These are phyloP conservation scores for Pipistrellus kuhlii DNA, from an alignment of 2,797 vertebrate species.

Conservation along the genomic window DNA sequence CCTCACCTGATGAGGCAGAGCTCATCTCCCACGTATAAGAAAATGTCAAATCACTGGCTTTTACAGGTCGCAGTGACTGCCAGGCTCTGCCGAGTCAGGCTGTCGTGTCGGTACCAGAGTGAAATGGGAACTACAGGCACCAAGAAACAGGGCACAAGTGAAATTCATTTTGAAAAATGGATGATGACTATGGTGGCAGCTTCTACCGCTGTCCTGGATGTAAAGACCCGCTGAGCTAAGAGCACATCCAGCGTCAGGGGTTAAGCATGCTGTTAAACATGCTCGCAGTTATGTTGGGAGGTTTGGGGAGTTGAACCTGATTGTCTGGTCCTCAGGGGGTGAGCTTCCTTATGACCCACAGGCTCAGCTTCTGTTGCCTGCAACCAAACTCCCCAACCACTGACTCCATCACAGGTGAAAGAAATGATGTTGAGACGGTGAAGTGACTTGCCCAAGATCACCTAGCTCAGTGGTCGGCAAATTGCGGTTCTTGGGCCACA, in stretches of 20 bases:
- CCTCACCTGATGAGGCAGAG: background rate
- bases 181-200: background rate
- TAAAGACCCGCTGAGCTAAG: background rate
- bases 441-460: background rate
- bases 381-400: background rate
- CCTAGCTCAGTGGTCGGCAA: background rate
- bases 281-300: background rate
- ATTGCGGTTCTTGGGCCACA: too few species aligned
- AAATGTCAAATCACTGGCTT: background rate
- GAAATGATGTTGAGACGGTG: too few species aligned
- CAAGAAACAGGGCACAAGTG: background rate
- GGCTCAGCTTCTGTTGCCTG: background rate
- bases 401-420: background rate
- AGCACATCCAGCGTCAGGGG: accelerated
- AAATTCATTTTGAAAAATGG: conserved; percentile 13
- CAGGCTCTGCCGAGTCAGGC: background rate
- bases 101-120: background rate
- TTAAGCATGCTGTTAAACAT: background rate
- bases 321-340: background rate
- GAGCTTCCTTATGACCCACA: background rate
- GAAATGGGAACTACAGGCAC: background rate
- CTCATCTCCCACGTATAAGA: background rate
- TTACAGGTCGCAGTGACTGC: background rate
- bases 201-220: background rate
- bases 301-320: accelerated